These are phyloP conservation scores for Oeneis ivallda DNA, from an alignment of 2,888 invertebrate species.

Conservation along the genomic window DNA sequence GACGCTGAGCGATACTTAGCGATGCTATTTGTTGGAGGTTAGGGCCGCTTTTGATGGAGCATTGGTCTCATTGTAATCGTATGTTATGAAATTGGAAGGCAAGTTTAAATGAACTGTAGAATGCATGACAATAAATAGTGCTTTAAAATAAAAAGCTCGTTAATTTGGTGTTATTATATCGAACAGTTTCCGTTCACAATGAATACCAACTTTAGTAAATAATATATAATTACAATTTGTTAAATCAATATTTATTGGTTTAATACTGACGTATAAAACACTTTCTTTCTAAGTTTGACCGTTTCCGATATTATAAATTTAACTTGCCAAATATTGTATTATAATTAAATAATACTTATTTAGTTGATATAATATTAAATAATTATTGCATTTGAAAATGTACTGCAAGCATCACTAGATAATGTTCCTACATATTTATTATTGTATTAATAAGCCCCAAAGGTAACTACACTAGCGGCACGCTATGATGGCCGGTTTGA, in stretches of 20 bases:
- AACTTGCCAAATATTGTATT: slow-evolving; percentile 67
- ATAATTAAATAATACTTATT: not conserved
- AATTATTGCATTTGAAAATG: slow-evolving; percentile 54
- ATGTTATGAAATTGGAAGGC: slow-evolving; percentile 31
- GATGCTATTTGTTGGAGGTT: not conserved
- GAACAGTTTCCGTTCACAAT: slow-evolving; percentile 23
- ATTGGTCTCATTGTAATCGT: slow-evolving; percentile 63
- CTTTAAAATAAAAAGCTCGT: slow-evolving; percentile 53
- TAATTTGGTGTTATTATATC: slow-evolving; percentile 16
- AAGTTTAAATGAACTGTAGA: slow-evolving; percentile 48
- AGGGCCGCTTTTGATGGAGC: slow-evolving; percentile 47
- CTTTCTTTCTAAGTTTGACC: slow-evolving; percentile 21
- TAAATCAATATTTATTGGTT: too few relatives aligned
- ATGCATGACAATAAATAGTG: slow-evolving; percentile 80
- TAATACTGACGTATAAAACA: slow-evolving; percentile 22
- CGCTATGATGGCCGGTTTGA: too few relatives aligned
- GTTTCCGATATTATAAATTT: slow-evolving; percentile 53
- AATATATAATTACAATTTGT: not conserved
- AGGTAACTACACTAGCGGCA: too few relatives aligned
- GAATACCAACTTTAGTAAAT: not conserved
- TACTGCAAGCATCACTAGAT: slow-evolving; percentile 56
- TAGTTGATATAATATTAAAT: slow-evolving; percentile 38
- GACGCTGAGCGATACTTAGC: slow-evolving; percentile 9
- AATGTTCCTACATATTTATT: slow-evolving; percentile 69
- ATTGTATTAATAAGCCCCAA: slow-evolving; percentile 38